Conservation (phyloP, 2,888 invertebrate genomes). For the Branchellion lobata region DNA sequence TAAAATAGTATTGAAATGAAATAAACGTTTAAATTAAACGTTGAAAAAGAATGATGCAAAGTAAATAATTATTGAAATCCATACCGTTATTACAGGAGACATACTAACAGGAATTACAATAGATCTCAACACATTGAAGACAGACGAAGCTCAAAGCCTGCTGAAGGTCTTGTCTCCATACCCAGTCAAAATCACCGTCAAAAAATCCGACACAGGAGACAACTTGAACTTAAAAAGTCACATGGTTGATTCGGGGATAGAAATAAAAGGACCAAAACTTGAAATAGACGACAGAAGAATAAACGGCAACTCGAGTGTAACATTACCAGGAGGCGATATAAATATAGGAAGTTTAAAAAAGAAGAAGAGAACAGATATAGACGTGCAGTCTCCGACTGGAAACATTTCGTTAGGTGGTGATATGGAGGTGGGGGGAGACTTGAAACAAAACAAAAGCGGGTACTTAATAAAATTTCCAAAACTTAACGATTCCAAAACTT, state of each 20-base stretch:
- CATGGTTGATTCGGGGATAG: conserved; percentile 40
- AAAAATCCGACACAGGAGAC: neutral
- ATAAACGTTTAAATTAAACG: too few species aligned
- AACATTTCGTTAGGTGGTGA: conserved; percentile 9
- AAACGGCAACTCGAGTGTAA: conserved; percentile 12
- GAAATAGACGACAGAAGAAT: conserved; percentile 30
- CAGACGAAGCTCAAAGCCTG: conserved; percentile 41
- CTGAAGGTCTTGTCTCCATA: conserved; percentile 43
- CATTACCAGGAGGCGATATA: conserved; percentile 10
- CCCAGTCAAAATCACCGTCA: conserved; percentile 46
- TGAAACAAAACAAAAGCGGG: conserved; percentile 16
- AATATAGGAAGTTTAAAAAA: conserved; percentile 16
- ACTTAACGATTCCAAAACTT: conserved; percentile 8
- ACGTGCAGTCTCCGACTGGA: conserved; percentile 37
- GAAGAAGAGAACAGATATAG: conserved; percentile 27
- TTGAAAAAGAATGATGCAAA: too few species aligned
- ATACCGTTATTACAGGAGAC: conserved; percentile 43
- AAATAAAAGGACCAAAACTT: conserved; percentile 38
- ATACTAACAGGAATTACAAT: conserved; percentile 42
- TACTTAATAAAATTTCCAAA: conserved; percentile 40
- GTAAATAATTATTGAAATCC: too few species aligned
- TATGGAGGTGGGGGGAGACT: neutral
- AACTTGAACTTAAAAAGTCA: conserved; percentile 2
- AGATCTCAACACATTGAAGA: conserved; percentile 35
- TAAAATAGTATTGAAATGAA: too few species aligned